Evolutionary conservation across 1,140 invertebrate species (phyloP), one percentile per base, ranked within the genome.

Genomic region (Macrostomum lignano): DNA sequence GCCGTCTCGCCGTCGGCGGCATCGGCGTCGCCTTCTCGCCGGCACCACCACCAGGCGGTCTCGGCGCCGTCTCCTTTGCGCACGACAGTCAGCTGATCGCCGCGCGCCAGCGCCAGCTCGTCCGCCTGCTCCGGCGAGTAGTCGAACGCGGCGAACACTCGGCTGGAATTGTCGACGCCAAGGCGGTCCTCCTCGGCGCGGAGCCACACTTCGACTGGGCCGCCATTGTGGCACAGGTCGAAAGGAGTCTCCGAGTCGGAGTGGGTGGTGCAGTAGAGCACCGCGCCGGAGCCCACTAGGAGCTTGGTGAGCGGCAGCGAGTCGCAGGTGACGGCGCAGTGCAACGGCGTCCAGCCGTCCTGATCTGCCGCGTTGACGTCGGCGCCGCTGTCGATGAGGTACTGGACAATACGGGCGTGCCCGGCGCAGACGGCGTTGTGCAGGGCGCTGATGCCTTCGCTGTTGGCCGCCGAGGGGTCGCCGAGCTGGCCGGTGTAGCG

Each of bases 391-490:
- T 91, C 77, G 21, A 98, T 79, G 10, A 98, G 67, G 55, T 88
- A 94, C 60, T 77, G 77, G 41, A 96, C 84, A 47, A 96, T 93
- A 47, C 94, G 82, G 45, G 86, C 14, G 6, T 96, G 86, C 15
- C 84, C 84, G 3, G 88, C 88, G 62, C 88, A 96, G 46, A 96
- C 94, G 42, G 88, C 86, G 60, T 98, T 96, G 57, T 98, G 88
- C 30, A 98, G 64, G 20, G 88, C 88, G 2, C 88, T 98, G 42
- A 96, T 94, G 7, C 58, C 88, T 71, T 69, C 93, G 68, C 68
- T 84, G 57, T 93, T 93, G n/a, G 81, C 74, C n/a, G 76, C 74
- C 54, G 77, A 86, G 14, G 79, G 76, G 65, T 91, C 67, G n/a
- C n/a, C n/a, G n/a, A n/a, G n/a, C n/a, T n/a, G n/a, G n/a, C n/a